phyloP scores from a whole-genome alignment of 2,113 vertebrate genomes.

The Rhea americana region DNA sequence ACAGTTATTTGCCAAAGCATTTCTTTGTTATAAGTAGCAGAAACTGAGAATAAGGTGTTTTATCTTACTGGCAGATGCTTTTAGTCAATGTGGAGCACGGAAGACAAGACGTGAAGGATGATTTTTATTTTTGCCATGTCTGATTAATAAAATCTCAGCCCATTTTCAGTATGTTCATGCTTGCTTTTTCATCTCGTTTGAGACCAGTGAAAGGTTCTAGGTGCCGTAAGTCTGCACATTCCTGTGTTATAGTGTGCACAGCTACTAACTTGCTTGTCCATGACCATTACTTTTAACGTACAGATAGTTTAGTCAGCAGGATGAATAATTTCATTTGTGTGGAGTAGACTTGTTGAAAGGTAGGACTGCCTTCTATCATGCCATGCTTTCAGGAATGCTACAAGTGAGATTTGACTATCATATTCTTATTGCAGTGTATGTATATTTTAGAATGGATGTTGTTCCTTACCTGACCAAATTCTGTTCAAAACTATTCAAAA shows the following conservation, averaged over 20 bases:
- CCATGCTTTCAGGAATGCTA: not conserved
- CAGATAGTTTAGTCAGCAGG: not conserved
- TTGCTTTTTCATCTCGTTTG: not conserved
- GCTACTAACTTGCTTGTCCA: not conserved
- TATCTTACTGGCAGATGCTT: not conserved
- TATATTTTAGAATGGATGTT: not conserved
- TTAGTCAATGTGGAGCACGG: not conserved
- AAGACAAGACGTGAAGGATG: not conserved
- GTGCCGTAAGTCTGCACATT: not conserved
- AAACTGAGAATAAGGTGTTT: not conserved
- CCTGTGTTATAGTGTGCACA: not conserved
- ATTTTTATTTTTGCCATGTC: not conserved
- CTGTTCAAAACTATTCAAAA: not conserved
- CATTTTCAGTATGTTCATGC: not conserved
- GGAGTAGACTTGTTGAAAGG: not conserved
- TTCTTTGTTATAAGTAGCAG: not conserved
- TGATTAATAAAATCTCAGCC: not conserved
- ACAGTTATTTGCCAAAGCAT: not conserved
- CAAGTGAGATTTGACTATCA: not conserved
- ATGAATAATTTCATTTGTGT: not conserved
- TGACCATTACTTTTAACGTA: not conserved
- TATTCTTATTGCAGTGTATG: not conserved
- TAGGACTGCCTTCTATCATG: not conserved
- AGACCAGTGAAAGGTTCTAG: not conserved
- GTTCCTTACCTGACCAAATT: not conserved